Evolutionary conservation across 2,113 vertebrate species (phyloP), one percentile per base, ranked within the genome.

Genomic region (Osmerus eperlanus): DNA sequence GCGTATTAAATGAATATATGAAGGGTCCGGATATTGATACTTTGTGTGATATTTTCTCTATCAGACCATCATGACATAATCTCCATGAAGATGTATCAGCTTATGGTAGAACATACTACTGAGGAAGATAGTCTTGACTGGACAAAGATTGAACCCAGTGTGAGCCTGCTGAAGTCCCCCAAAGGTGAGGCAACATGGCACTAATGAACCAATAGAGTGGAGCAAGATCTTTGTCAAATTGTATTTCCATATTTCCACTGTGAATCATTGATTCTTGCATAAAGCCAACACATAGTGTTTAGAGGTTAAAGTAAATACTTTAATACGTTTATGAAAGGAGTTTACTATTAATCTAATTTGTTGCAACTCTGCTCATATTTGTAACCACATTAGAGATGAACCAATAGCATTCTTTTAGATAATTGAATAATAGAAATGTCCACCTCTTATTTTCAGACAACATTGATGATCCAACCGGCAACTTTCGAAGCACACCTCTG

Each of bases 81-180:
- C 88, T 99, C 97, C 0, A 95, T 99, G 95, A 99, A 99, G 91
- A 90, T 99, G 18, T 99, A 98, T 89, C 96, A 99, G 91, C 92
- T 99, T 75, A 97, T 95, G 94, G 97, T 99, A 7, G 96, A 99
- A 32, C 97, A 98, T 78, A 93, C 94, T 0, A 79, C 93, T 0
- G 97, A 99, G 3, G 97, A 99, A 74, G 96, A 99, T 32, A 94
- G 85, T 0, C 89, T 95, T 47, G 97, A 99, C 88, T 99, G 97
- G 96, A 98, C 96, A 21, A 98, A 99, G 89, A 97, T 99, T 0
- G 95, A 98, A 84, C 97, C 97, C n/a, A 95, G 96, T 0, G 97
- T 98, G 83, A 98, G 87, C 81, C 92, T 99, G 25, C 94, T 99
- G 51, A 98, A 96, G 88, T 98, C 97, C 0, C 97, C 97, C 19